Evolutionary conservation across 2,888 invertebrate genomes (phyloP).

Genomic region (Tanypteryx hageni): DNA sequence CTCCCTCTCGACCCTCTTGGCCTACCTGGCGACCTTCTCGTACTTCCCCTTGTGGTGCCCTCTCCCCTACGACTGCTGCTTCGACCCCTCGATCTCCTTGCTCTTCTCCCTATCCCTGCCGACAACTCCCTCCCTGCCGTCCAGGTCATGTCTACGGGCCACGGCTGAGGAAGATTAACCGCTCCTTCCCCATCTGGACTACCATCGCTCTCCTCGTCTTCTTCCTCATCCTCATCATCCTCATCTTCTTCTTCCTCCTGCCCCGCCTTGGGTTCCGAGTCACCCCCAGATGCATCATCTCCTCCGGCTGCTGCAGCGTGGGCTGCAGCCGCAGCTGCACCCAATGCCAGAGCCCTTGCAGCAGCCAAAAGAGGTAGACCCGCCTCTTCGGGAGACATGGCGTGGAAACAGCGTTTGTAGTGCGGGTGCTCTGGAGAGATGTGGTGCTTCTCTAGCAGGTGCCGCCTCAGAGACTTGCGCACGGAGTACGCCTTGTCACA

Average conservation of each 20-base stretch:
- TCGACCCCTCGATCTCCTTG: conserved; percentile 23
- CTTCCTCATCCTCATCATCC: conserved; percentile 52
- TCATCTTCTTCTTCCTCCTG: conserved; percentile 51
- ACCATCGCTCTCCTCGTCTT: conserved; percentile 61
- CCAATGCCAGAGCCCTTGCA: conserved; percentile 52
- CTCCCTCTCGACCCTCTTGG: conserved; percentile 48
- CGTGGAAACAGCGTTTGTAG: conserved; percentile 66
- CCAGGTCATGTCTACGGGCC: conserved; percentile 57
- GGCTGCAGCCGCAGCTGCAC: conserved; percentile 45
- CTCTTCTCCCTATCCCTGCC: not conserved
- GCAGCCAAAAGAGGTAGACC: conserved; percentile 69
- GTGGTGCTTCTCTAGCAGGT: conserved; percentile 76
- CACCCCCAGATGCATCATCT: conserved; percentile 17
- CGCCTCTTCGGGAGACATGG: conserved; percentile 69
- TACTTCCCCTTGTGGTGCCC: conserved; percentile 23
- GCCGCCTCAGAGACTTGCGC: conserved; percentile 76
- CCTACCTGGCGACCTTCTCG: conserved; percentile 25
- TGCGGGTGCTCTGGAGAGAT: conserved; percentile 65
- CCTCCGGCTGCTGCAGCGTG: conserved; percentile 46
- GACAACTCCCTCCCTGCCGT: not conserved
- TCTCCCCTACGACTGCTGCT: conserved; percentile 21
- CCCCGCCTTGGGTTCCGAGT: not conserved
- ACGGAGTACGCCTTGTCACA: conserved; percentile 77
- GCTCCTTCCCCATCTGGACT: conserved; percentile 47
- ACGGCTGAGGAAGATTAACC: conserved; percentile 29